These are phyloP conservation scores for Drosophila pseudoananassae DNA, from an alignment of 1,140 invertebrate genomes.

Conservation along the genomic window DNA sequence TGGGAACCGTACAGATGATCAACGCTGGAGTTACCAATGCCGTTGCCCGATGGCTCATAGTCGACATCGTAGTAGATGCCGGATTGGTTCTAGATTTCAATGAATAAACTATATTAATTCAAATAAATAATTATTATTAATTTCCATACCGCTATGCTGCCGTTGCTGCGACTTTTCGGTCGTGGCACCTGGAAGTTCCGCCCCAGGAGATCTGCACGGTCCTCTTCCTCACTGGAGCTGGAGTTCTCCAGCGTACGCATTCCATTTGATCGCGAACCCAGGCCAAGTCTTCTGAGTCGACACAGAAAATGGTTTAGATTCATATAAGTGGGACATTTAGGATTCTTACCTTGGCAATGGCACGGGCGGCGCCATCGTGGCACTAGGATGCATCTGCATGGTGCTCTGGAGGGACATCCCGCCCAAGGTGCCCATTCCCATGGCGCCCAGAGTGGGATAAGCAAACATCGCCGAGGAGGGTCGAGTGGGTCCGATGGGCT, in stretches of 20 bases:
- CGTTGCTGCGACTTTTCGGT: conserved; percentile 90
- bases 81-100: conserved; percentile 89
- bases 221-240: conserved; percentile 88
- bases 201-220: conserved; percentile 89
- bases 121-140: background rate
- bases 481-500: conserved; percentile 89
- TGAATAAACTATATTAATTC: conserved; percentile 42
- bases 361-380: conserved; percentile 87
- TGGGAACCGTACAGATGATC: conserved; percentile 80
- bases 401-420: conserved; percentile 86
- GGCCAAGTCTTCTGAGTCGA: conserved; percentile 80
- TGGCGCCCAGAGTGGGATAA: conserved; percentile 87
- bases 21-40: conserved; percentile 76
- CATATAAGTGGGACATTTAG: background rate
- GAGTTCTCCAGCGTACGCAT: conserved; percentile 86
- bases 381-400: conserved; percentile 82
- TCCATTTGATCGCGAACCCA: conserved; percentile 81
- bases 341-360: conserved; percentile 87
- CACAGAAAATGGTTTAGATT: background rate
- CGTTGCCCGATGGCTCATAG: conserved; percentile 89
- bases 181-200: conserved; percentile 89
- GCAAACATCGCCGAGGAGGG: conserved; percentile 93
- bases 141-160: conserved; percentile 88
- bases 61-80: conserved; percentile 95
- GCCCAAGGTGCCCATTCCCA: conserved; percentile 78